A percentile compares a stretch with the other conserved stretches of the same genome.
Evolutionary conservation across 1,140 invertebrate genomes (phyloP).

Genomic region (Caenorhabditis latens): DNA sequence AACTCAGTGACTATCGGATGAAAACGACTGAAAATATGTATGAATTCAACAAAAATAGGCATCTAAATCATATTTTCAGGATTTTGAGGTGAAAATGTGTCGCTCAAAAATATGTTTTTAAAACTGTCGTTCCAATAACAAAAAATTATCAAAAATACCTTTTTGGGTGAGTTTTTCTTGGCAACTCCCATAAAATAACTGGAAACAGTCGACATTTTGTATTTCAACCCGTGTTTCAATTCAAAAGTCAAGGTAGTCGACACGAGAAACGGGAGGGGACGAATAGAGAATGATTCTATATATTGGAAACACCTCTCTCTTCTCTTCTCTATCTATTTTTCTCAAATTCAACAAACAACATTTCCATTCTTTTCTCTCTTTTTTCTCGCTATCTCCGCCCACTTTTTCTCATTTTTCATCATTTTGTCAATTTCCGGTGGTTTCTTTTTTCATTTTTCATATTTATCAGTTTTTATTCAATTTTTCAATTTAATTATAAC

Average conservation of each 20-base stretch:
- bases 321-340: neutral
- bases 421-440: neutral
- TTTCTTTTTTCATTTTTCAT: neutral
- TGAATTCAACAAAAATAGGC: no score
- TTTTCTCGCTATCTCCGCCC: neutral
- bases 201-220: conserved; percentile 42
- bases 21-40: no score
- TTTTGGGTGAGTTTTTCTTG: neutral
- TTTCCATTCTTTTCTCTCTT: neutral
- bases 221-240: neutral
- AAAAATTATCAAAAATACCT: neutral
- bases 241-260: neutral
- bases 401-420: neutral
- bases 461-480: neutral
- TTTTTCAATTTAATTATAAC: neutral
- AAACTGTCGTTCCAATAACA: no score
- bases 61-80: no score
- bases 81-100: no score
- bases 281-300: conserved; percentile 8
- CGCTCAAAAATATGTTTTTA: no score
- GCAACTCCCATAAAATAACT: conserved; percentile 46
- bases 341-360: conserved; percentile 44
- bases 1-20: no score
- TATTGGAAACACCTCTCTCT: conserved; percentile 27
- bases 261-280: neutral